phyloP scores from a whole-genome alignment of 2,797 vertebrate species.

The Lepilemur septentrionalis region DNA sequence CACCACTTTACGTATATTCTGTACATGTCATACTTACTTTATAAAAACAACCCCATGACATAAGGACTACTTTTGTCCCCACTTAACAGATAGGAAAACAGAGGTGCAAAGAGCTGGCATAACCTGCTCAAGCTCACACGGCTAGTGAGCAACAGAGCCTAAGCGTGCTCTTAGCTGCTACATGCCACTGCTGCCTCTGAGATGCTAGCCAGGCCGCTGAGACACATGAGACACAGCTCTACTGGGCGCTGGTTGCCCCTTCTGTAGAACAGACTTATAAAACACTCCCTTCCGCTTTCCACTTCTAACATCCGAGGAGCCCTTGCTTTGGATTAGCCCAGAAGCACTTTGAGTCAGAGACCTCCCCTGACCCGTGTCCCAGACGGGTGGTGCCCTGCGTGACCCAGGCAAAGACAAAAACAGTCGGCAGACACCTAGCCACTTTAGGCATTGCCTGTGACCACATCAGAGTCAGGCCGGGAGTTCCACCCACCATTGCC shows the following conservation, averaged over 20 bases:
- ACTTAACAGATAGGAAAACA: background rate
- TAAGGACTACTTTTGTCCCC: background rate
- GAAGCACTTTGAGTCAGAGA: background rate
- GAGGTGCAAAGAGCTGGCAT: background rate
- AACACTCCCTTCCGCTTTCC: background rate
- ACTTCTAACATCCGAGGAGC: background rate
- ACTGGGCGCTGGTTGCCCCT: background rate
- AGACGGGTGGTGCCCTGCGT: rapidly evolving
- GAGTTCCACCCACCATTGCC: background rate
- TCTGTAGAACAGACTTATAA: background rate
- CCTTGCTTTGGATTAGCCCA: background rate
- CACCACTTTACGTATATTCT: background rate
- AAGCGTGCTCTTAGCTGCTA: background rate
- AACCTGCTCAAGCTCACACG: background rate
- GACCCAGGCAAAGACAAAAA: background rate
- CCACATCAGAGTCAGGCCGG: background rate
- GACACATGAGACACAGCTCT: background rate
- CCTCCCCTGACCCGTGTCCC: background rate
- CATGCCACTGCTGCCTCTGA: background rate
- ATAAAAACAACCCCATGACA: background rate
- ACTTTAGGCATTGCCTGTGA: background rate
- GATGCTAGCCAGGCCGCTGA: background rate
- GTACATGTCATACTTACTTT: background rate
- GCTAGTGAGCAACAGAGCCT: rapidly evolving
- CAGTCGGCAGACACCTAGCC: background rate